Base-by-base conservation (phyloP, 2,888 invertebrate species). In the Ichneumon xanthorius region DNA sequence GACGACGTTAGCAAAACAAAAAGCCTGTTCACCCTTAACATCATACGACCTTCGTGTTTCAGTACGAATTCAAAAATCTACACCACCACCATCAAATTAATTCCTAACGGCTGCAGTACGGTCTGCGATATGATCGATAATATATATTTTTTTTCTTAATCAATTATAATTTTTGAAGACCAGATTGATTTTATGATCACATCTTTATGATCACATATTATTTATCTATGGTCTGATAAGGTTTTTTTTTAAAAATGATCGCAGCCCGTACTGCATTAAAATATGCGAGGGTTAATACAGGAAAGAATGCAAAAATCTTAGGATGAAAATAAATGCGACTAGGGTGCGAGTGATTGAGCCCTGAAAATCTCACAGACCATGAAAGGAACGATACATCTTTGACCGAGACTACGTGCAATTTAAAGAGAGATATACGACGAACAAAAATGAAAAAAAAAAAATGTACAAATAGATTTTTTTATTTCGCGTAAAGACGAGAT, bases 351-450 rank as follows among this genome's bases (percentile, higher is more conserved):
- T 72, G 76, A 30, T 71, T 77, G 55, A 63, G 16, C 26, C 71
- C 68, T 45, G 84, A 11, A 72, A 76, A 45, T 71, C 30, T 33
- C 70, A 65, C 33, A 70, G 53, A 53, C 50, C 71, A 77, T 22
- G 48, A 76, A 75, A 37, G 58, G 33, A 61, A n/a, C 26, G 30
- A 40, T 61, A 3, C 19, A 26, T 26, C n/a, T 61, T 45, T 7
- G 7, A n/a, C 4, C 45, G 58, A 45, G 61, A 30, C 61, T 55
- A 45, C 6, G 48, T 53, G n/a, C 22, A 19, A 65, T 65, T 33
- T 22, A 22, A 65, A 48, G 30, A 16, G n/a, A 40, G 40, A 40
- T 40, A 37, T 37, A 40, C 9, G 11, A 16, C 4, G 45, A 48
- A 16, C 14, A 16, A 48, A 48, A 48, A 14, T 14, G 4, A 45